Conservation (phyloP, 2,113 vertebrate genomes). For the Phylloscopus whistleri region DNA sequence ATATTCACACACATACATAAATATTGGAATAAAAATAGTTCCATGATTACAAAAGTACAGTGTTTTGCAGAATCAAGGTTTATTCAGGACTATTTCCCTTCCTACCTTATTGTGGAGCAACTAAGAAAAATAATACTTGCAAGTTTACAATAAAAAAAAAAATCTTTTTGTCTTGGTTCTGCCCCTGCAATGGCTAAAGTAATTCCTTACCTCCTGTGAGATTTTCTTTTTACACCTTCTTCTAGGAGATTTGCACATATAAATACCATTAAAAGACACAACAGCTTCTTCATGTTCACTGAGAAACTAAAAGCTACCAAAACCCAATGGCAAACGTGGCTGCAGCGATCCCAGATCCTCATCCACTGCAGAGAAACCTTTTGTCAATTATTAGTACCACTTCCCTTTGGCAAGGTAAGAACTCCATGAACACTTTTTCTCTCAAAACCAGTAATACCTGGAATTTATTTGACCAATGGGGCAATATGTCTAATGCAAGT, state of each 20-base stretch:
- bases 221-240: neutral
- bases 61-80: neutral
- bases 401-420: neutral
- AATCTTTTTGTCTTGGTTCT: neutral
- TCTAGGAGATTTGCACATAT: neutral
- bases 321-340: fast-evolving
- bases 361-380: neutral
- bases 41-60: neutral
- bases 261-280: neutral
- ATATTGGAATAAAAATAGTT: neutral
- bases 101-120: neutral
- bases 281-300: neutral
- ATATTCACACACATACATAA: neutral
- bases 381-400: neutral
- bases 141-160: neutral
- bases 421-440: neutral
- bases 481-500: neutral
- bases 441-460: neutral
- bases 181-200: neutral
- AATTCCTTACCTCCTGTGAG: neutral
- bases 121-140: neutral
- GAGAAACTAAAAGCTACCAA: neutral
- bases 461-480: neutral
- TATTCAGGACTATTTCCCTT: neutral
- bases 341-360: neutral